These are phyloP conservation scores for Bellardia pandia DNA, from an alignment of 2,888 invertebrate genomes.

Conservation along the genomic window DNA sequence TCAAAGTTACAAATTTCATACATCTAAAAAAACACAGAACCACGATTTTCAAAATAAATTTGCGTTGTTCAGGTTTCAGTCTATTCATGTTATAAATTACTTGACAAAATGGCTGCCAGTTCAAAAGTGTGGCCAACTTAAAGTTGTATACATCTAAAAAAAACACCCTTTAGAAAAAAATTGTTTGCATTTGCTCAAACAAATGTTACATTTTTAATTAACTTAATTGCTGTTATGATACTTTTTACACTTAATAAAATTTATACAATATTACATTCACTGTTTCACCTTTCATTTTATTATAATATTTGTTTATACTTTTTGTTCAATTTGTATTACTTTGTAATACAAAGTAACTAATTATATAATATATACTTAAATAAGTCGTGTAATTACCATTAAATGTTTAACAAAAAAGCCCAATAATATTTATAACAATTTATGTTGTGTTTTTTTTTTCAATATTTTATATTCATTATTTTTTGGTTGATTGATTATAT, in stretches of 20 bases:
- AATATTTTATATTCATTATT: background rate
- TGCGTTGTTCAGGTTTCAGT: too few relatives aligned
- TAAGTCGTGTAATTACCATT: slow-evolving; percentile 24
- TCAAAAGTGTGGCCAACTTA: too few relatives aligned
- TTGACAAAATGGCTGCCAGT: too few relatives aligned
- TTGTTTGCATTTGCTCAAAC: background rate
- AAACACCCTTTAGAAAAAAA: background rate
- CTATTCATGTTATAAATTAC: too few relatives aligned
- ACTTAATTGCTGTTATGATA: slow-evolving; percentile 33
- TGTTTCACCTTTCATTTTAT: background rate
- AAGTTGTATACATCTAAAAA: too few relatives aligned
- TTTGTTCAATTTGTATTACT: slow-evolving; percentile 17
- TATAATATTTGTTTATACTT: background rate
- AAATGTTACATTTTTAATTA: slow-evolving; percentile 36
- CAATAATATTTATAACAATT: slow-evolving; percentile 23
- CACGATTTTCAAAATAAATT: too few relatives aligned
- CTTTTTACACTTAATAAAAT: slow-evolving; percentile 32
- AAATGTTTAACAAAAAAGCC: slow-evolving; percentile 18
- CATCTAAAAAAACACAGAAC: too few relatives aligned
- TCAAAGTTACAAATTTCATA: too few relatives aligned
- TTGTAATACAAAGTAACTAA: slow-evolving; percentile 6
- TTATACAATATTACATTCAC: slow-evolving; percentile 13
- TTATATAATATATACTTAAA: slow-evolving; percentile 12
- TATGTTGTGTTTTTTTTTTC: background rate
- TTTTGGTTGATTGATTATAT: slow-evolving; percentile 1